Evolutionary conservation across 2,113 vertebrate genomes (phyloP).

Genomic region (Ameiurus melas): DNA sequence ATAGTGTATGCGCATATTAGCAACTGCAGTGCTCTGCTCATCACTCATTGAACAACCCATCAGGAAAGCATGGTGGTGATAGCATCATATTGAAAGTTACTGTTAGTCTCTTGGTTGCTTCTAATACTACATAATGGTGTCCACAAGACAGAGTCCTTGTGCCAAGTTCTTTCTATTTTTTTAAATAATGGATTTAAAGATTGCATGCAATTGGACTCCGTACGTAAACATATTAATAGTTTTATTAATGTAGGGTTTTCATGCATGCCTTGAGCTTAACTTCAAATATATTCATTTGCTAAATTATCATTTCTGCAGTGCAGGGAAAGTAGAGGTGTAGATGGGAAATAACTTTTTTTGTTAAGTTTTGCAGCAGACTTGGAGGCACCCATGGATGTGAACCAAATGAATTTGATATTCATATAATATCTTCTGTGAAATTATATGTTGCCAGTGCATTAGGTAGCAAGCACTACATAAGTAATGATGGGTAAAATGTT

Average conservation of each 20-base stretch:
- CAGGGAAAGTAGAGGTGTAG: not conserved
- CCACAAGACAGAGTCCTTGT: not conserved
- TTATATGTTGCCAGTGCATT: slow-evolving; percentile 15
- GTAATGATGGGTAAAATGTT: not conserved
- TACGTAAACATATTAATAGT: too few relatives aligned
- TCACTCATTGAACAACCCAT: not conserved
- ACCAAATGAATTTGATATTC: slow-evolving; percentile 28
- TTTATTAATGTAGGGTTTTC: not conserved
- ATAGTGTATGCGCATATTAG: not conserved
- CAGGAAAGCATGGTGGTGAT: not conserved
- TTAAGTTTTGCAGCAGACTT: slow-evolving; percentile 4
- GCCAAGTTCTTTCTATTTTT: not conserved
- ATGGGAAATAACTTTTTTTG: not conserved
- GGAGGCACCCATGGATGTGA: slow-evolving; percentile 31
- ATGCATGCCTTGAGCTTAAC: not conserved
- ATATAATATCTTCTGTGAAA: not conserved
- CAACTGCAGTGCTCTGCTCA: not conserved
- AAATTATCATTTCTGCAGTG: not conserved
- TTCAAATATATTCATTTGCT: not conserved
- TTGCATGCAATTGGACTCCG: not conserved
- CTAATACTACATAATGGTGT: not conserved
- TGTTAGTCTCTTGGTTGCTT: not conserved
- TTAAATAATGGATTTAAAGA: not conserved
- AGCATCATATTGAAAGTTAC: not conserved
- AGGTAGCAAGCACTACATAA: not conserved